Base-by-base conservation (phyloP, 2,888 invertebrate species). In the Drymonia ruficornis region DNA sequence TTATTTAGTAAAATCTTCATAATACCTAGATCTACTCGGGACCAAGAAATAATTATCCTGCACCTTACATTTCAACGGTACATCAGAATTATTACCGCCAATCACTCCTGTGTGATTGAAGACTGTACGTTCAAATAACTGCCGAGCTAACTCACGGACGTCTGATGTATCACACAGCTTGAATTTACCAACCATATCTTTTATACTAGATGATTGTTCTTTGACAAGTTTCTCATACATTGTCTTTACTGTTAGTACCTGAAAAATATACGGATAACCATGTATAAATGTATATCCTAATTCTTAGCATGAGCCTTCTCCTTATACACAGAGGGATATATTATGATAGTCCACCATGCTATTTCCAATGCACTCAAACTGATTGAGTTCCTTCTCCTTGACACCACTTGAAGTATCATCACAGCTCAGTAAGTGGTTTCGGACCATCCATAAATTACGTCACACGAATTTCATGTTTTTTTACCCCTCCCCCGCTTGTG, bases 21-120 rank as follows among this genome's bases (percentile, higher is more conserved):
- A 31, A 31, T 96, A 97, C 83, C 85, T 89, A 62, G 94, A 95
- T 45, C 93, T 89, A 53, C 92, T 81, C 19, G 97, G 97, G 72
- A 97, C 94, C 18, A 97, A 78, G 84, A 94, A 96, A 52, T 80
- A 74, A 15, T 92, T 83, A 19, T 84, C 73, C 38, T 89, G 80
- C 7, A 95, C 75, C 55, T 72, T 75, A 64, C 93, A 93, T 69
- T 93, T 84, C 19, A 95, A 79, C 49, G 95, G 82, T 38, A 72
- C 67, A 6, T 92, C 80, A 7, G 88, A 90, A 49, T 86, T 84
- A 74, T 96, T 96, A 8, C 93, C 93, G 31, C 96, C 96, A 44
- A 72, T 80, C 1, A 84, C 50, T 1, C 82, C 83, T 1, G 9
- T 50, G 29, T 83, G 71, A 16, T 84, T 69, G 72, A 87, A 86